phyloP scores from a whole-genome alignment of 1,140 invertebrate genomes.

The Patella vulgata region DNA sequence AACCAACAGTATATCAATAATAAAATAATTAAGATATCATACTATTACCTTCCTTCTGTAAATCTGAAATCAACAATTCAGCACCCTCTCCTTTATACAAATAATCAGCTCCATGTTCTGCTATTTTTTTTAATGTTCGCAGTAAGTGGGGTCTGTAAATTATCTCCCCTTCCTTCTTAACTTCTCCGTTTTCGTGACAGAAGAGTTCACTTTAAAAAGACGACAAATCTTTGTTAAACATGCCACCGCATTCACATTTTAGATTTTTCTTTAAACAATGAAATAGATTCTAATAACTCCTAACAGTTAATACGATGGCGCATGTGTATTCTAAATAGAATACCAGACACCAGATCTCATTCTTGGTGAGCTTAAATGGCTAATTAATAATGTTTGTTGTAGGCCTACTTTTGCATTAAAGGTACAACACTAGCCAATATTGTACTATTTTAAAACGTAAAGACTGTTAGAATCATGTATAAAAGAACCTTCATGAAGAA shows the following conservation, averaged over 20 bases:
- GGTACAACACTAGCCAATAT: too few relatives aligned
- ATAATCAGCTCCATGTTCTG: too few relatives aligned
- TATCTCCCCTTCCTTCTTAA: slow-evolving; percentile 29
- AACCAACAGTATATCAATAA: too few relatives aligned
- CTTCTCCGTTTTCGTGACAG: background rate
- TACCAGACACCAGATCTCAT: background rate
- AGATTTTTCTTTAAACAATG: background rate
- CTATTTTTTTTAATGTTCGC: slow-evolving; percentile 24
- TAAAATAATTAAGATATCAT: too few relatives aligned
- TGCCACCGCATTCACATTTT: background rate
- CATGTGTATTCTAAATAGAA: background rate
- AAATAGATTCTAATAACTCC: background rate
- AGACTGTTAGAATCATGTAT: too few relatives aligned
- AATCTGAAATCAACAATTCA: too few relatives aligned
- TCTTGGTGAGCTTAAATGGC: background rate
- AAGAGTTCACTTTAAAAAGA: background rate
- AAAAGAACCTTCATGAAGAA: too few relatives aligned
- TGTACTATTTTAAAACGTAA: too few relatives aligned
- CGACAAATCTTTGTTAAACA: background rate
- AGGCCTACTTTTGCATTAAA: slow-evolving; percentile 30
- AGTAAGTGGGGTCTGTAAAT: slow-evolving; percentile 25
- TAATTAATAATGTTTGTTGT: background rate
- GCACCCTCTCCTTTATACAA: too few relatives aligned
- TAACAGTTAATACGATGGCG: background rate
- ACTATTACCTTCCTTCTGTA: too few relatives aligned